Evolutionary conservation across 1,140 invertebrate genomes (phyloP), one percentile per base, ranked within the genome.

Genomic region (Hylaeus volcanicus): DNA sequence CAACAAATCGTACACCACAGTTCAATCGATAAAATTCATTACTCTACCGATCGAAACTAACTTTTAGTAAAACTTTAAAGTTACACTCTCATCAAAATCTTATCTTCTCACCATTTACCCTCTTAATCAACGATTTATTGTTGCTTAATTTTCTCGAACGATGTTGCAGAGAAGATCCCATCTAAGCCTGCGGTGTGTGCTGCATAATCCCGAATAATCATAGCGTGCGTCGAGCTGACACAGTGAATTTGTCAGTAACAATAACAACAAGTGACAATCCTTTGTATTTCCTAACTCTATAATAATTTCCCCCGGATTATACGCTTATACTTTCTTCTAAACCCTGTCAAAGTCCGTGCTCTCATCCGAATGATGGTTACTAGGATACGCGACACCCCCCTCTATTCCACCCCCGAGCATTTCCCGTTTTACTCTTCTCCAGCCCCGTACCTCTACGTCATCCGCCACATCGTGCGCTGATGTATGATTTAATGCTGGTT

Each of bases 401-500:
- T 43, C 60, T 11, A 8, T 15, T 53, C 5, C 6, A 12, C 45
- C n/a, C 63, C 51, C 72, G 63, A 66, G 74, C 82, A 60, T 85
- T 88, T 82, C 83, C 65, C 79, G 69, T 85, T 88, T 87, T 87
- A 85, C 86, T 87, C 80, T 75, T 82, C 79, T 66, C 74, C 82
- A 39, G 65, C 68, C 63, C 72, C 63, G 75, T 68, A 41, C 41
- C 82, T 79, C 80, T 79, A 60, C 72, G 75, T 83, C 79, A 82
- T 53, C 75, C 86, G 79, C 82, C 83, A 81, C 79, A 87, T 86
- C 90, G 88, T 89, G 88, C 89, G 88, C 86, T 91, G 90, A 93
- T 92, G 91, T 92, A 91, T 92, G 91, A 92, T 93, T 91, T 92
- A 92, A 91, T 91, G 90, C 87, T 85, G 88, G 89, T 86, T 92